phyloP scores from a whole-genome alignment of 2,113 vertebrate species.

The Triplophysa dalaica region DNA sequence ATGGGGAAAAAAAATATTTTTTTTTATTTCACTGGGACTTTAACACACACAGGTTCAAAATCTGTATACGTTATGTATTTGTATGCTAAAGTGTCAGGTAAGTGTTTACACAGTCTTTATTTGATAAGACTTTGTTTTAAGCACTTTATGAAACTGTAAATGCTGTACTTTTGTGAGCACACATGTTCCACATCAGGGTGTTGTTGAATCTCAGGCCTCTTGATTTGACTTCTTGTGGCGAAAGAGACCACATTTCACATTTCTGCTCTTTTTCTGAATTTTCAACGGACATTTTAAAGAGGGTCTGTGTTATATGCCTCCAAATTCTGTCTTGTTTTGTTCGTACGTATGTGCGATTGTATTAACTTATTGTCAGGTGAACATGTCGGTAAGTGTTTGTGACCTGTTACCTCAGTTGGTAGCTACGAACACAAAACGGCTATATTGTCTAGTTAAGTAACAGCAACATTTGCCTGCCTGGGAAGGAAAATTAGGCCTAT shows the following conservation, averaged over 20 bases:
- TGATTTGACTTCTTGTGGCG: conserved; percentile 68
- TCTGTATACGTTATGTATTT: background rate
- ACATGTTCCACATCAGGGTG: conserved; percentile 49
- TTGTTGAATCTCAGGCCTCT: conserved; percentile 64
- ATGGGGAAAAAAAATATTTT: too few species aligned
- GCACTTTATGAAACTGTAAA: conserved; percentile 21
- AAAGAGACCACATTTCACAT: conserved; percentile 52
- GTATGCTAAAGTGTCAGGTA: conserved; percentile 11
- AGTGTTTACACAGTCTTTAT: background rate
- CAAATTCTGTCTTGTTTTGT: background rate
- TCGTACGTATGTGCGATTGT: background rate
- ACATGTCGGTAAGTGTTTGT: conserved; percentile 4
- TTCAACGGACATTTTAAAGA: conserved; percentile 68
- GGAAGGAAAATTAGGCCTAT: too few species aligned
- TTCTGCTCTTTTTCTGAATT: conserved; percentile 54
- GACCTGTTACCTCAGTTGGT: conserved; percentile 16
- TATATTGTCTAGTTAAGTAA: background rate
- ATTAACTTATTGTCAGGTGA: background rate
- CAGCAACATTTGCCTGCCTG: too few species aligned
- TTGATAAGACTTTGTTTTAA: background rate
- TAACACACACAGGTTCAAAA: background rate
- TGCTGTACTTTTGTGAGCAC: conserved; percentile 50
- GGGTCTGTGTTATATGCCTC: conserved; percentile 53
- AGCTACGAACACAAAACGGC: background rate
- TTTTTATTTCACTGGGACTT: background rate